Evolutionary conservation across 1,140 invertebrate species (phyloP), one percentile per base, ranked within the genome.

Genomic region (Philotrypesis tridentata): DNA sequence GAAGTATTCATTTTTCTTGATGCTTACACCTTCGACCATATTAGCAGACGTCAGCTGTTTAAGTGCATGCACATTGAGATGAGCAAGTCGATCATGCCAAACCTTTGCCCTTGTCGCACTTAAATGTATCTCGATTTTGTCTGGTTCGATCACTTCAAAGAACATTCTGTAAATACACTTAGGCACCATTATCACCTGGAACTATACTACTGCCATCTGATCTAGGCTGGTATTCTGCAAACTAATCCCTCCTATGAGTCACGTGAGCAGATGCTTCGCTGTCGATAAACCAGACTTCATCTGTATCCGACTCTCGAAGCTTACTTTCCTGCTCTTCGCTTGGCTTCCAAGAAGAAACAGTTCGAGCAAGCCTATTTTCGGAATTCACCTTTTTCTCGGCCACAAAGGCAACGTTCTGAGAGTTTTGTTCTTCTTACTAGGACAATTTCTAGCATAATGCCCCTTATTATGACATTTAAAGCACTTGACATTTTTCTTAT

Each of bases 131-230:
- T 86, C 68, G 23, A 55, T 14, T 25, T 21, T 60, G 9, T 91
- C 71, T 84, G 87, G 80, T 84, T 91, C 89, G 8, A 91, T 80
- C n/a, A 79, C 72, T 55, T 65, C 55, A 29, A 87, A 83, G 23
- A 87, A 60, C 83, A 85, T 84, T 55, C 82, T 61, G 31, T 83
- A 83, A 40, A 83, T 79, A 43, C 75, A 33, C 12, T 85, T 83
- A 1, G 29, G 40, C 63, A 21, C 27, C 29, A 40, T 70, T 74
- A 48, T 84, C 72, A 11, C 83, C 84, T 11, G 83, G 79, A 17
- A 78, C 79, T 31, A 85, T 80, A 37, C 67, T 65, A 23, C 73
- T 82, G 67, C 82, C 79, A 67, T 65, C 78, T n/a, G 65, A 61
- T 61, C 43, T 80, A 43, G 75, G 74, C 70, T 60, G 55, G 37